Percentiles rank a stretch among this genome's conserved stretches.
Conservation (phyloP, 2,113 vertebrate genomes). For the Etheostoma cragini region DNA sequence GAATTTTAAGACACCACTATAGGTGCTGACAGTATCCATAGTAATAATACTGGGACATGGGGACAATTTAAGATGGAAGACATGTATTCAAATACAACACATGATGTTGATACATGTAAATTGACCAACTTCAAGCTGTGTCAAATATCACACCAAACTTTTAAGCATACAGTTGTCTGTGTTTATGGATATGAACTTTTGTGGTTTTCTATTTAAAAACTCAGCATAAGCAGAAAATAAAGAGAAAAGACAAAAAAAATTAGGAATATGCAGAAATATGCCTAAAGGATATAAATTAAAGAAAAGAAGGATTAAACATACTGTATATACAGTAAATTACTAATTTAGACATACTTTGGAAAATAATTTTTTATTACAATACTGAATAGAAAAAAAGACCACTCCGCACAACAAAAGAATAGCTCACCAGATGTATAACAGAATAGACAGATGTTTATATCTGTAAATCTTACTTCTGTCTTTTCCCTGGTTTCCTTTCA, state of each 20-base stretch:
- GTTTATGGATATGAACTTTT: background rate
- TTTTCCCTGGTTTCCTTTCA: constrained; percentile 25
- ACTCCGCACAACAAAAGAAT: background rate
- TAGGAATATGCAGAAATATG: too few species aligned
- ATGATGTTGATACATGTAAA: background rate
- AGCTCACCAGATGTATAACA: background rate
- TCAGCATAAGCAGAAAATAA: background rate
- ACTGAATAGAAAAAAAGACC: background rate
- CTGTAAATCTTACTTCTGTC: background rate
- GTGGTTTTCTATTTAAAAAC: background rate
- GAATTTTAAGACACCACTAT: background rate
- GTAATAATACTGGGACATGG: background rate
- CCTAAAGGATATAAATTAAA: too few species aligned
- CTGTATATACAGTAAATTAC: too few species aligned
- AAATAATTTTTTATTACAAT: background rate
- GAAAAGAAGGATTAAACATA: too few species aligned
- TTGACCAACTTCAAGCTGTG: background rate
- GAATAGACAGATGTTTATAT: background rate
- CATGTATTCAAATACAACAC: background rate
- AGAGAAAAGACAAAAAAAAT: background rate
- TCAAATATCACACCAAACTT: too few species aligned
- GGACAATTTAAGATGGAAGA: too few species aligned
- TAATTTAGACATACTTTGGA: too few species aligned
- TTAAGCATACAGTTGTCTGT: too few species aligned
- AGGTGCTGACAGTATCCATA: background rate